phyloP scores from a whole-genome alignment of 53 echinoderm and acorn worm genomes.

The Apostichopus leukothele region DNA sequence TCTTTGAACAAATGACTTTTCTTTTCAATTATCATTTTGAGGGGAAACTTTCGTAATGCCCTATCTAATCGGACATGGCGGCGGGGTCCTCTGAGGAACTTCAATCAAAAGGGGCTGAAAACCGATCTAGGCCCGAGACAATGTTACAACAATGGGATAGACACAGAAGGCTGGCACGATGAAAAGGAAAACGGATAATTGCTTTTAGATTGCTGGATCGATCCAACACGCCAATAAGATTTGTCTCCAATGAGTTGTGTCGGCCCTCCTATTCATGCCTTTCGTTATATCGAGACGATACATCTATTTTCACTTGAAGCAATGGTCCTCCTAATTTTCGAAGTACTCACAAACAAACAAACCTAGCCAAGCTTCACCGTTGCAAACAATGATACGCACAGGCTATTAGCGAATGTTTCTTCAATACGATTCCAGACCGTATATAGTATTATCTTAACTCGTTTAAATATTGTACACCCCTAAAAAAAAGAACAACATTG shows the following conservation, averaged over 20 bases:
- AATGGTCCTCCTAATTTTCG: conserved; percentile 21
- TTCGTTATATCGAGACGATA: conserved; percentile 30
- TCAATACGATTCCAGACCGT: not conserved
- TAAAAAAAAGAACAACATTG: conserved; percentile 18
- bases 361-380: conserved; percentile 18
- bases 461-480: not conserved
- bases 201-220: conserved; percentile 73
- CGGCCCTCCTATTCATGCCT: not conserved
- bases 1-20: conserved; percentile 44
- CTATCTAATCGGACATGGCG: conserved; percentile 29
- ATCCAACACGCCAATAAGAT: conserved; percentile 54
- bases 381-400: conserved; percentile 1
- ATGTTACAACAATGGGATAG: conserved; percentile 40
- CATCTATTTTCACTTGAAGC: conserved; percentile 10
- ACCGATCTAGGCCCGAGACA: conserved; percentile 20
- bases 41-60: conserved; percentile 52
- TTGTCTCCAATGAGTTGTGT: not conserved
- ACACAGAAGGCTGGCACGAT: conserved; percentile 51
- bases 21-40: conserved; percentile 16
- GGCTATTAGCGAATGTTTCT: not conserved
- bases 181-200: conserved; percentile 71
- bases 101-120: conserved; percentile 13
- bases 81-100: conserved; percentile 31
- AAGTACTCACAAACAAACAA: conserved; percentile 16
- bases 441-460: too few relatives aligned